phyloP scores from a whole-genome alignment of 2,797 vertebrate genomes.

The Hybognathus amarus region DNA sequence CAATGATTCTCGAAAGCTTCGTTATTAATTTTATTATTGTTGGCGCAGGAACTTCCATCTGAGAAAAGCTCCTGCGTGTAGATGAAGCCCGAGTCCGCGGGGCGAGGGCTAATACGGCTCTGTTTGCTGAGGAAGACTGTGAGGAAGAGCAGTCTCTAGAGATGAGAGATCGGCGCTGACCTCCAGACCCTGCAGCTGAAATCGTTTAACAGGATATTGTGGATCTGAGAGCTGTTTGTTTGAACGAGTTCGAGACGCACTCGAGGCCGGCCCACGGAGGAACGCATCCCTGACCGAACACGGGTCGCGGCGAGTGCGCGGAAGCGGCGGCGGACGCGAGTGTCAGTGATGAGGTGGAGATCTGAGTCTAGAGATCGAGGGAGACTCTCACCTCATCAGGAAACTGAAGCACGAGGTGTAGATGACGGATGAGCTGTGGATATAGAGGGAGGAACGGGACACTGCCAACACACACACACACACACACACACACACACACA shows the following conservation, averaged over 20 bases:
- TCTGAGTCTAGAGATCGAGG: constrained; percentile 44
- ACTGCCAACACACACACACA: not conserved
- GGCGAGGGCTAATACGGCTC: not conserved
- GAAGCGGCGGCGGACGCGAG: constrained; percentile 37
- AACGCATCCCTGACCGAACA: not conserved
- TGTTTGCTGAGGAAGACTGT: constrained; percentile 48
- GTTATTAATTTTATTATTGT: constrained; percentile 3
- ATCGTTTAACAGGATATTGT: constrained; percentile 71
- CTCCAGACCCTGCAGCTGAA: constrained; percentile 55
- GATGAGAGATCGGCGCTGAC: constrained; percentile 63
- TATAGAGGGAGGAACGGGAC: constrained; percentile 38
- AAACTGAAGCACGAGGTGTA: constrained; percentile 58
- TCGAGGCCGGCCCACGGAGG: not conserved
- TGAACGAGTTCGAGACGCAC: constrained; percentile 61
- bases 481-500: not conserved
- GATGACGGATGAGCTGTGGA: constrained; percentile 67
- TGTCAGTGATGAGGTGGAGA: constrained; percentile 57
- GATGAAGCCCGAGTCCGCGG: not conserved
- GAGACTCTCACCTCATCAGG: constrained; percentile 67
- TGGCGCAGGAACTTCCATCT: not conserved
- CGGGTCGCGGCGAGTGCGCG: constrained; percentile 1
- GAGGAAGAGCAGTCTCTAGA: constrained; percentile 63
- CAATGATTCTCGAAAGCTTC: not conserved
- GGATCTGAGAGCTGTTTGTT: constrained; percentile 66
- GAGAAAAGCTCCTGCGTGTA: not conserved